Conservation (phyloP, 2,113 vertebrate genomes). For the Coregonus clupeaformis region DNA sequence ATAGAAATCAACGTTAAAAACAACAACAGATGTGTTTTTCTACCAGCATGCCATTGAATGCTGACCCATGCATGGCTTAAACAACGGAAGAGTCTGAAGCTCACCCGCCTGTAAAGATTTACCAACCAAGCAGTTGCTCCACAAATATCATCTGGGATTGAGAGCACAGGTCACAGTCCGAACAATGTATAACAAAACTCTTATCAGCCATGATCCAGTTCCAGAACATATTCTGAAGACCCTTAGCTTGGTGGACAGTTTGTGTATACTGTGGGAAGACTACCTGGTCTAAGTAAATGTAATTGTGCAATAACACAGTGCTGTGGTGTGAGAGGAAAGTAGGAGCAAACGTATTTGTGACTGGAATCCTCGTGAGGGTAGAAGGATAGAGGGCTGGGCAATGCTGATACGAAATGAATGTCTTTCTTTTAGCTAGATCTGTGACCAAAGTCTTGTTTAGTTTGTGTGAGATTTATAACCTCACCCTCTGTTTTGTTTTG, state of each 20-base stretch:
- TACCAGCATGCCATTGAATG: constrained; percentile 10
- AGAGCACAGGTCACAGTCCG: not conserved
- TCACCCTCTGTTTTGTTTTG: not conserved
- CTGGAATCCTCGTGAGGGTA: not conserved
- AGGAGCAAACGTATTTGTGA: not conserved
- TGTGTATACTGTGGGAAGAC: not conserved
- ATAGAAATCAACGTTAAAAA: not conserved
- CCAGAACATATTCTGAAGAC: not conserved
- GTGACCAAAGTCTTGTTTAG: constrained; percentile 13
- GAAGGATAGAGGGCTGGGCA: not conserved
- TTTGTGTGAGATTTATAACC: not conserved
- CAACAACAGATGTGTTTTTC: not conserved
- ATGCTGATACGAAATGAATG: constrained; percentile 4
- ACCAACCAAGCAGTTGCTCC: not conserved
- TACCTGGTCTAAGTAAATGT: constrained; percentile 8
- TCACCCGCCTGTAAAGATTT: not conserved
- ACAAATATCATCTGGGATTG: not conserved
- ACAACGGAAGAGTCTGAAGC: not conserved
- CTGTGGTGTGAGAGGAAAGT: not conserved
- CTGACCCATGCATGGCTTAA: constrained; percentile 10
- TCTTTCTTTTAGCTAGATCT: constrained; percentile 12
- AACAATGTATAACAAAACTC: not conserved
- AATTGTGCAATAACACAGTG: constrained; percentile 4
- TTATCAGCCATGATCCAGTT: not conserved
- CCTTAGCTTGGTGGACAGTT: constrained; percentile 1